phyloP scores from a whole-genome alignment of 2,888 invertebrate genomes.

The Fragum fragum region DNA sequence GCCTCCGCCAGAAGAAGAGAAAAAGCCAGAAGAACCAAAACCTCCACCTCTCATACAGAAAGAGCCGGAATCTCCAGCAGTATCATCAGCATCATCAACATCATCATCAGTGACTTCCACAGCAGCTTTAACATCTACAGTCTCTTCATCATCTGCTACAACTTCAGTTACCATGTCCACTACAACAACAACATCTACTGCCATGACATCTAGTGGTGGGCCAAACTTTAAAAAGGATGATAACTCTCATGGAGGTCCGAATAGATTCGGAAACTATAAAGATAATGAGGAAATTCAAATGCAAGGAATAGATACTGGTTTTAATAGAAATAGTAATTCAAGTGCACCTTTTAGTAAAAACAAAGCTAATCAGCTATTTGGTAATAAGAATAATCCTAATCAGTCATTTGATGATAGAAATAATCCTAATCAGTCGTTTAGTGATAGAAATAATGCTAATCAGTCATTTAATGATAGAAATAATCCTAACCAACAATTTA shows the following conservation, averaged over 20 bases:
- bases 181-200: constrained; percentile 23
- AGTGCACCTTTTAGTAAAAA: neutral
- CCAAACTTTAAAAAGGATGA: neutral
- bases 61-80: neutral
- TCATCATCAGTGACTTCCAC: constrained; percentile 26
- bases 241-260: neutral
- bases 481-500: neutral
- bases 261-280: neutral
- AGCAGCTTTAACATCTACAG: constrained; percentile 34
- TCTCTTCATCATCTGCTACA: constrained; percentile 4
- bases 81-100: constrained; percentile 11
- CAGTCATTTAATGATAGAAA: neutral
- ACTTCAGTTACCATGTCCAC: constrained; percentile 24
- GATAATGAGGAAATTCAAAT: neutral
- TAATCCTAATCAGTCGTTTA: neutral
- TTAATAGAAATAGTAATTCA: constrained; percentile 15
- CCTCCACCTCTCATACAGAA: constrained; percentile 22
- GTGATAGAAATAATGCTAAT: neutral
- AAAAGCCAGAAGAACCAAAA: neutral
- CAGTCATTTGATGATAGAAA: neutral
- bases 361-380: neutral
- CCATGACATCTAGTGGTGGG: neutral
- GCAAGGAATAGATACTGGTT: neutral
- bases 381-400: neutral
- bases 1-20: constrained; percentile 55